Percentiles rank a stretch among this genome's conserved stretches.
phyloP scores from a whole-genome alignment of 2,113 vertebrate species.

The Bothrops jararaca region DNA sequence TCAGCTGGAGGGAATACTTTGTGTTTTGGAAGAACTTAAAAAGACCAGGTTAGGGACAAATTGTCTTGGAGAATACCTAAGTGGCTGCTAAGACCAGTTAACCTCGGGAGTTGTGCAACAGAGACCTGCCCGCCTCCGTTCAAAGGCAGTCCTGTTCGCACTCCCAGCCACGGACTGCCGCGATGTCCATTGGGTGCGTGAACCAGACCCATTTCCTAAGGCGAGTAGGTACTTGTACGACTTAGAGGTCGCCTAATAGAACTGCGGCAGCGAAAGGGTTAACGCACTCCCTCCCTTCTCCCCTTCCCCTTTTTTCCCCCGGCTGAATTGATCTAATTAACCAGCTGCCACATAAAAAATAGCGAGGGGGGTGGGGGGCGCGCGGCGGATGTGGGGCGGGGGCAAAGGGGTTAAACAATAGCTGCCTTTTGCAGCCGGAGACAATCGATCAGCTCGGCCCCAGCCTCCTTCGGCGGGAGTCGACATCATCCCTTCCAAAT shows the following conservation, averaged over 20 bases:
- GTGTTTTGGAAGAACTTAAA: not conserved
- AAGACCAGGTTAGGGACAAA: not conserved
- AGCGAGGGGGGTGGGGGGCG: too few relatives aligned
- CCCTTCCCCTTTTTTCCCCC: not conserved
- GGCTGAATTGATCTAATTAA: not conserved
- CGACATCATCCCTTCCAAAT: constrained; percentile 30
- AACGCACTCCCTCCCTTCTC: not conserved
- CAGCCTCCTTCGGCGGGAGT: not conserved
- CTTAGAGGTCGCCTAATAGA: not conserved
- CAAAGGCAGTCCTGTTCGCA: not conserved
- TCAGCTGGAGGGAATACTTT: not conserved
- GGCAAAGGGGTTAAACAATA: not conserved
- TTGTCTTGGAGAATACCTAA: not conserved
- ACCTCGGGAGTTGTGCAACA: not conserved
- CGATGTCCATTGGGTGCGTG: not conserved
- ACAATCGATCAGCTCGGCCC: not conserved
- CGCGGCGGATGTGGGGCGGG: not conserved
- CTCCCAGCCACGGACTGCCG: not conserved
- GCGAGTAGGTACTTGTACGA: not conserved
- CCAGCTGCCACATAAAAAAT: constrained; percentile 26
- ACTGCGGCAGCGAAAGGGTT: not conserved
- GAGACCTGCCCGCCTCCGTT: not conserved
- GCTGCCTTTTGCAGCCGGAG: not conserved
- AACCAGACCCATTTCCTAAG: not conserved
- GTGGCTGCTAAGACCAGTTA: not conserved